Percentiles rank a stretch among this genome's conserved stretches.
Conservation (phyloP, 2,888 invertebrate genomes). For the Sphinx pinastri region DNA sequence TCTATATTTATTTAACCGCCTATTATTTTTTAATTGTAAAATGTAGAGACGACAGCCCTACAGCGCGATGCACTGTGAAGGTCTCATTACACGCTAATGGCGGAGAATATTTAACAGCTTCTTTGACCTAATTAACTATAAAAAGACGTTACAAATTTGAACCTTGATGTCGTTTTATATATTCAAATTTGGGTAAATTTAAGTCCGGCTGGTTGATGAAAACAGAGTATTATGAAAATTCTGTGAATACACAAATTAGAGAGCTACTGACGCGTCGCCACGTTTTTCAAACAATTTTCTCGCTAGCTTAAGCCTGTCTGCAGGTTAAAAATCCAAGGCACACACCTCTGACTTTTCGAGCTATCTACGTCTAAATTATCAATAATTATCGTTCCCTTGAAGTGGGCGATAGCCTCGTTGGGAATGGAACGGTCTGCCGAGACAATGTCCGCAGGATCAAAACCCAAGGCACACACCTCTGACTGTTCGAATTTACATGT, state of each 20-base stretch:
- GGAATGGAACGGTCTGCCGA: no score
- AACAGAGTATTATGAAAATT: background rate
- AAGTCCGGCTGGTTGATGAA: background rate
- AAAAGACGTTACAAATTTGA: conserved; percentile 2
- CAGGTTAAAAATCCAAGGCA: no score
- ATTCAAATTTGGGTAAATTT: conserved; percentile 4
- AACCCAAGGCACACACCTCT: no score
- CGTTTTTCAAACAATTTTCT: no score
- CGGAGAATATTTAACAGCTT: conserved; percentile 18
- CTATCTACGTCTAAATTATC: no score
- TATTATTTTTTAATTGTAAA: conserved; percentile 1
- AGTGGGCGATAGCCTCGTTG: no score
- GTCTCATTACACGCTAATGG: conserved; percentile 20
- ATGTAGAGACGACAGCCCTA: background rate
- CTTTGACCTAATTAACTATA: conserved; percentile 24
- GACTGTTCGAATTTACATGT: no score
- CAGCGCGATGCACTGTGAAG: background rate
- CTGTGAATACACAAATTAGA: background rate
- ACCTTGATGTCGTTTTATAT: background rate
- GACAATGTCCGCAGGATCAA: no score
- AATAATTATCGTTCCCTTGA: no score
- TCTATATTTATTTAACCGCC: background rate
- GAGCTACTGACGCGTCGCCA: no score
- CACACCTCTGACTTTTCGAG: no score
- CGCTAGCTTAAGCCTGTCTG: no score